A percentile compares a stretch with the other conserved stretches of the same genome.
Evolutionary conservation across 2,113 vertebrate species (phyloP).

Genomic region (Microcebus jonahi): DNA sequence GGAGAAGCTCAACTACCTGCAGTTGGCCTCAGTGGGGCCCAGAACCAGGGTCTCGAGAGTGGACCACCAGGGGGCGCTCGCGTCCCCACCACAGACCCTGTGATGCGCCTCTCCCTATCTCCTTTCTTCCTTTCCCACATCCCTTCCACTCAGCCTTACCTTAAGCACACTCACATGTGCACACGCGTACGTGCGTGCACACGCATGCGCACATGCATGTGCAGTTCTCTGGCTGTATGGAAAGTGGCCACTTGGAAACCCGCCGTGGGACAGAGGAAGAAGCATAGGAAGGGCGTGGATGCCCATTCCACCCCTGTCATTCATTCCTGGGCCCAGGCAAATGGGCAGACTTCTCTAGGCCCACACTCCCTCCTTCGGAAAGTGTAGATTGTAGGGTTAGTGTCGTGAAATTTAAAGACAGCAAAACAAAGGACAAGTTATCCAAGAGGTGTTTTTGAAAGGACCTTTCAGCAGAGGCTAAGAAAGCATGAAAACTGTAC

Average conservation of each 20-base stretch:
- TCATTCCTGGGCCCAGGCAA: neutral
- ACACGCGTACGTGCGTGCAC: rapidly evolving
- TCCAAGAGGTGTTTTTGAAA: neutral
- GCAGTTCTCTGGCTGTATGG: neutral
- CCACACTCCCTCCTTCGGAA: neutral
- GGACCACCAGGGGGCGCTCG: neutral
- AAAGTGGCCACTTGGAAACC: neutral
- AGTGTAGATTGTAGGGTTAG: neutral
- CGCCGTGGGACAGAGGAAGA: neutral
- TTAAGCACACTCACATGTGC: rapidly evolving
- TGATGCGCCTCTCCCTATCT: neutral
- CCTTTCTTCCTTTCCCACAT: neutral
- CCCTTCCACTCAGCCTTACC: neutral
- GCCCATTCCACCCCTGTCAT: no score
- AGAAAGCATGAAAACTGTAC: neutral
- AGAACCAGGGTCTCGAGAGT: neutral
- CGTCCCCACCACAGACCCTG: neutral
- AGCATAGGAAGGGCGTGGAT: neutral
- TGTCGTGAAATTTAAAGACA: neutral
- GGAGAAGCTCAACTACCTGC: neutral
- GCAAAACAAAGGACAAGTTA: neutral
- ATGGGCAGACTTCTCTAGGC: neutral
- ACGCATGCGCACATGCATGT: rapidly evolving
- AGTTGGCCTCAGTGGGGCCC: neutral
- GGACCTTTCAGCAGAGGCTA: neutral